Percentiles rank a stretch among this genome's conserved stretches.
Conservation (phyloP, 2,888 invertebrate species). For the Hirtodrosophila confusa region DNA sequence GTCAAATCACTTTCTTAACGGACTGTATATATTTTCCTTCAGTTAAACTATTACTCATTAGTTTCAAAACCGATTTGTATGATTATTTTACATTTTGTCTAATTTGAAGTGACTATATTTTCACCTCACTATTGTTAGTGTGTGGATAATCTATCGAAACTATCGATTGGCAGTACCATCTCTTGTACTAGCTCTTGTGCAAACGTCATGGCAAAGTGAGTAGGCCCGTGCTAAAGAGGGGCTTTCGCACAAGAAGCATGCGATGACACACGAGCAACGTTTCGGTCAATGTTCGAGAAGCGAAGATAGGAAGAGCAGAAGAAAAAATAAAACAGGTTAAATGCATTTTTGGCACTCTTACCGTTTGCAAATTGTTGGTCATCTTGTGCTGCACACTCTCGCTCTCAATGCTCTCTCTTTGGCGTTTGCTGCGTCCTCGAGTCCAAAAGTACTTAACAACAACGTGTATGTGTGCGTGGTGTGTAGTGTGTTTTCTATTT, state of each 20-base stretch:
- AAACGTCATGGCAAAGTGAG: conserved; percentile 6
- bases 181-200: neutral
- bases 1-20: too few species aligned
- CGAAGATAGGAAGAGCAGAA: neutral
- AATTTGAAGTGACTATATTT: too few species aligned
- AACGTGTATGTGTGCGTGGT: conserved; percentile 2
- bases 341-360: conserved; percentile 36
- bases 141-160: too few species aligned
- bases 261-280: conserved; percentile 14
- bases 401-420: conserved; percentile 14
- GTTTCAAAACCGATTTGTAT: too few species aligned
- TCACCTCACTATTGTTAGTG: too few species aligned
- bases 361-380: conserved; percentile 67
- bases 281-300: conserved; percentile 42
- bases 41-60: too few species aligned
- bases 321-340: conserved; percentile 14
- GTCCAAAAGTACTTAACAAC: conserved; percentile 9
- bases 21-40: too few species aligned
- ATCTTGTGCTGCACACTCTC: conserved; percentile 39
- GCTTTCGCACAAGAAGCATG: conserved; percentile 5
- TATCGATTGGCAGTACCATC: too few species aligned
- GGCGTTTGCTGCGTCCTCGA: conserved; percentile 14
- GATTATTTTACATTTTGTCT: too few species aligned
- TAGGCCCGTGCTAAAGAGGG: neutral
- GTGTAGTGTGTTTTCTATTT: conserved; percentile 12